Base-by-base conservation (phyloP, 2,888 invertebrate species). In the Mycalesis mineus region DNA sequence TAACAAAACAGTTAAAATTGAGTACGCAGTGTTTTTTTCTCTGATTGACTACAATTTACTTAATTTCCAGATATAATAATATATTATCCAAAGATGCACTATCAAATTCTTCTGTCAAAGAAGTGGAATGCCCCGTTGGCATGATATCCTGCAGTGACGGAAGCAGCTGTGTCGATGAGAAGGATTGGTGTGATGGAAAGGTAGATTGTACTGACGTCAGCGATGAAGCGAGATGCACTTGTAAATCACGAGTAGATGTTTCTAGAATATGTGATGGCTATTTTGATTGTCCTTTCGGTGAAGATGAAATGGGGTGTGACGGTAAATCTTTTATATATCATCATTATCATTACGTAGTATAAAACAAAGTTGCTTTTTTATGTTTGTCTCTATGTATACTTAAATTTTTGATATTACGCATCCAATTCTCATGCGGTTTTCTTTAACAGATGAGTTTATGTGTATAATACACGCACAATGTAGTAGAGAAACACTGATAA, bases 301-400 rank as follows among this genome's bases (percentile, higher is more conserved):
- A 95, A 84, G 96, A 96, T 70, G 96, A 96, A 84, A 82, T 93
- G 69, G 94, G 93, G 15, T 96, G 96, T 75, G 92, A 92, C 72
- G 95, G 95, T 94, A 84, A 84, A 73, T 17, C 48, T 44, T 31
- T 31, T 22, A n/a, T 9, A 2, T 15, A 40, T 0, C 4, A 44
- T n/a, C n/a, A n/a, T n/a, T n/a, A n/a, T n/a, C n/a, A n/a, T n/a
- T n/a, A n/a, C n/a, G n/a, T n/a, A n/a, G n/a, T n/a, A n/a, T n/a
- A n/a, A n/a, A n/a, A n/a, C n/a, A n/a, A n/a, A n/a, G n/a, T n/a
- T n/a, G n/a, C n/a, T n/a, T n/a, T n/a, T n/a, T n/a, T n/a, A n/a
- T n/a, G n/a, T n/a, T n/a, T n/a, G n/a, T n/a, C n/a, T n/a, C n/a
- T n/a, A n/a, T n/a, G n/a, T n/a, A n/a, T n/a, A n/a, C n/a, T n/a